phyloP scores from a whole-genome alignment of 2,888 invertebrate genomes.

The Branchipolynoe longqiensis region DNA sequence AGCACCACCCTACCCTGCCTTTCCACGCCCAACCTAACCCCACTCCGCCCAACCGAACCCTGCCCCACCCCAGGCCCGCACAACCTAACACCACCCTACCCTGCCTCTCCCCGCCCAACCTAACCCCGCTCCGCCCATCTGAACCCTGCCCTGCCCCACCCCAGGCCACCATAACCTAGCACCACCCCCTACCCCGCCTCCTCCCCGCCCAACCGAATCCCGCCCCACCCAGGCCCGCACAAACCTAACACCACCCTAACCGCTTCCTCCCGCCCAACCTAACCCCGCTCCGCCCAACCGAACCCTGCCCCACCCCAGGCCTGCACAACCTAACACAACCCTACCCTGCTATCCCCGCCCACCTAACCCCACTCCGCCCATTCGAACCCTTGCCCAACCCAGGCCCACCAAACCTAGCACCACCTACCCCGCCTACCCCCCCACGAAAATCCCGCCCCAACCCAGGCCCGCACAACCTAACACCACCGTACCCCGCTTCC shows the following conservation, averaged over 20 bases:
- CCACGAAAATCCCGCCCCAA: background rate
- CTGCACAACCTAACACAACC: slow-evolving; percentile 11
- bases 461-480: background rate
- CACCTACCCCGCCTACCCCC: too few species aligned
- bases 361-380: background rate
- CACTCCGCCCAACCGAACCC: background rate
- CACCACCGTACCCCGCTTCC: background rate
- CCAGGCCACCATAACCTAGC: background rate
- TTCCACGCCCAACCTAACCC: background rate
- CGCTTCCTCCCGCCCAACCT: background rate
- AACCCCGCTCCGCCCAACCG: background rate
- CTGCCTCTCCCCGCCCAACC: background rate
- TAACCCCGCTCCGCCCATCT: background rate
- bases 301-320: background rate
- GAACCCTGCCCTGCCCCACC: background rate
- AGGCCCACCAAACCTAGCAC: background rate
- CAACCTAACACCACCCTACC: background rate
- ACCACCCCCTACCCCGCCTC: too few species aligned
- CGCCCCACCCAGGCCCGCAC: background rate
- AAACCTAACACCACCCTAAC: background rate
- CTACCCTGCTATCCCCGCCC: slow-evolving; percentile 2
- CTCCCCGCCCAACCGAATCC: background rate
- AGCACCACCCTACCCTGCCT: background rate
- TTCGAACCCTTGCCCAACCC: background rate
- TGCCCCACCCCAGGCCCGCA: background rate